Percentiles rank a stretch among this genome's conserved stretches.
phyloP scores from a whole-genome alignment of 2,797 vertebrate species.

The Phataginus tetradactyla region DNA sequence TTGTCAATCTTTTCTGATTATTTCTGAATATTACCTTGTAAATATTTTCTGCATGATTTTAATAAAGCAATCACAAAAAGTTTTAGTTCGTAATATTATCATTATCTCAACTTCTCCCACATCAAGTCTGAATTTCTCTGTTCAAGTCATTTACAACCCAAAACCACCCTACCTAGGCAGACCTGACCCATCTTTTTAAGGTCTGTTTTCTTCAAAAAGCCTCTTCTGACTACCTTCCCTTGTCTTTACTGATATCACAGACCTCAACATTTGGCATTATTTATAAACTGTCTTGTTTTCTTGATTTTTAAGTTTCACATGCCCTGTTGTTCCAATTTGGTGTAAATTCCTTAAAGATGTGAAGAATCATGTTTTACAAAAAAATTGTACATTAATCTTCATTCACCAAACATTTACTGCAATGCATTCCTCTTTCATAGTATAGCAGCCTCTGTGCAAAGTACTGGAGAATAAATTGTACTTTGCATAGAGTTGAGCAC shows the following conservation, averaged over 20 bases:
- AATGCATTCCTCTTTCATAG: background rate
- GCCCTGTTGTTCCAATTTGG: background rate
- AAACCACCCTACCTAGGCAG: background rate
- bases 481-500: background rate
- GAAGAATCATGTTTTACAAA: background rate
- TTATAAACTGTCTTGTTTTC: background rate
- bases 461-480: background rate
- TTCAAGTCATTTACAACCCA: background rate
- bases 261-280: background rate
- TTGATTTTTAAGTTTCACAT: background rate
- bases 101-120: background rate
- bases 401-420: background rate
- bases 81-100: background rate
- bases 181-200: background rate
- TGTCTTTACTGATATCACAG: background rate
- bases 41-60: conserved; percentile 42
- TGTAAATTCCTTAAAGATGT: background rate
- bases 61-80: background rate
- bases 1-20: background rate
- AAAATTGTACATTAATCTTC: background rate
- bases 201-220: background rate
- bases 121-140: background rate
- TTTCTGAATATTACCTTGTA: background rate
- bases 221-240: background rate
- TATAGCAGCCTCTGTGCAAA: background rate